Base-by-base conservation (phyloP, 2,888 invertebrate species). In the Lepidocyrtinus sp. region DNA sequence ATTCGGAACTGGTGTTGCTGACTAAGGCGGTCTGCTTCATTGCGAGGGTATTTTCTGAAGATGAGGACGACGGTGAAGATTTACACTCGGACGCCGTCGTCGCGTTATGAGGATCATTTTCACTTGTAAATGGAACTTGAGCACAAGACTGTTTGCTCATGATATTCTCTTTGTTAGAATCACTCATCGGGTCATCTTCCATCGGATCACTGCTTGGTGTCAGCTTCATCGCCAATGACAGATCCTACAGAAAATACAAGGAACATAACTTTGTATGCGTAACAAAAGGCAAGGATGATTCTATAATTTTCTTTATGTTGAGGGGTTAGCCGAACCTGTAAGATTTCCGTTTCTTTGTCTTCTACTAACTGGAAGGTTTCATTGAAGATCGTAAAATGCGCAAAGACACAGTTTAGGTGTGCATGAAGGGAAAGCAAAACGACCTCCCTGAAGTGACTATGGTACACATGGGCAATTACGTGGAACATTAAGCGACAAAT, bases 381-480 rank as follows among this genome's bases (percentile, higher is more conserved):
- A 89, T 91, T 92, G 89, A 93, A 92, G 87, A 92, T 95, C 88
- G 96, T 96, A 90, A 98, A 93, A 91, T 98, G 98, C 90, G 96
- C 96, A 92, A 97, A 98, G 88, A 98, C 95, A 91, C 96, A 94
- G 92, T 98, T 98, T 90, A 98, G 93, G 91, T 98, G 98, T 89
- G 96, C 94, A 91, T 98, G 97, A 89, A 98, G 92, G 87, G 95
- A 95, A 90, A 98, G 92, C 89, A 96, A 92, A 89, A 96, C 95
- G 88, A 98, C 94, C 91, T 97, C 96, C 90, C 95, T 93, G 92
- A 97, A 98, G 93, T 99, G 98, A 90, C 96, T 95, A 90, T 97
- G 96, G 92, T 98, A 98, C 90, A 98, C 92, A 92, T 99, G 98
- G 90, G 97, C 97, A 92, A 98, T 93, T 90, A 98, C 97, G 91